phyloP scores from a whole-genome alignment of 1,140 invertebrate species.

The Drosophila lowei region DNA sequence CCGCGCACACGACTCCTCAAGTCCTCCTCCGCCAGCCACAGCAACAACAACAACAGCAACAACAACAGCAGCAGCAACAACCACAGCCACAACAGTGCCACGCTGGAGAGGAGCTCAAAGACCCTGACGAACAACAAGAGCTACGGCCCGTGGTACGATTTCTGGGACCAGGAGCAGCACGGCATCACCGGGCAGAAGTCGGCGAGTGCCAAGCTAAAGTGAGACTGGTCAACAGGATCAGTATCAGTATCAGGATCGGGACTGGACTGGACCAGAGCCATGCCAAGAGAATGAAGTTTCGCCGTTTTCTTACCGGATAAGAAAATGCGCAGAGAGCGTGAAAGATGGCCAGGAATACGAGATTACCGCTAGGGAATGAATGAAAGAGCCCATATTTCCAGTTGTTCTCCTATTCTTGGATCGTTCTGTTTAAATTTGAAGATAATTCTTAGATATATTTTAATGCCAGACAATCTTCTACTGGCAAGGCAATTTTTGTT shows the following conservation, averaged over 20 bases:
- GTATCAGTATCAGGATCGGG: slow-evolving; percentile 1
- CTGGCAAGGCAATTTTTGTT: slow-evolving; percentile 18
- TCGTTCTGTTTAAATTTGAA: too few species aligned
- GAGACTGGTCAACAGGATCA: slow-evolving; percentile 29
- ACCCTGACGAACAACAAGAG: slow-evolving; percentile 84
- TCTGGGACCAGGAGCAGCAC: slow-evolving; percentile 87
- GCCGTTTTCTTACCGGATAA: slow-evolving; percentile 75
- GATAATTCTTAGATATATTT: slow-evolving; percentile 12
- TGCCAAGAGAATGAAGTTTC: slow-evolving; percentile 62
- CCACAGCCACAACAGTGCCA: slow-evolving; percentile 66
- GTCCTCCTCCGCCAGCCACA: slow-evolving; percentile 59
- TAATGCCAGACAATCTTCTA: background rate
- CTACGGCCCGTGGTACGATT: slow-evolving; percentile 94
- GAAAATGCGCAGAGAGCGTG: slow-evolving; percentile 62
- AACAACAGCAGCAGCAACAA: slow-evolving; percentile 36
- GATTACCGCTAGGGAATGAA: too few species aligned
- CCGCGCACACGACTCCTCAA: slow-evolving; percentile 88
- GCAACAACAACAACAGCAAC: slow-evolving; percentile 52
- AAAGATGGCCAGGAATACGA: slow-evolving; percentile 1
- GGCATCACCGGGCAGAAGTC: slow-evolving; percentile 61
- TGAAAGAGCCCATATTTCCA: too few species aligned
- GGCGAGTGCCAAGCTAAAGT: slow-evolving; percentile 76
- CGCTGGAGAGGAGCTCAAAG: slow-evolving; percentile 67
- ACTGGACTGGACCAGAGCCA: too few species aligned
- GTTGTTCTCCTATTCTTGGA: background rate